phyloP scores from a whole-genome alignment of 2,113 vertebrate species.

The Entomyzon cyanotis region DNA sequence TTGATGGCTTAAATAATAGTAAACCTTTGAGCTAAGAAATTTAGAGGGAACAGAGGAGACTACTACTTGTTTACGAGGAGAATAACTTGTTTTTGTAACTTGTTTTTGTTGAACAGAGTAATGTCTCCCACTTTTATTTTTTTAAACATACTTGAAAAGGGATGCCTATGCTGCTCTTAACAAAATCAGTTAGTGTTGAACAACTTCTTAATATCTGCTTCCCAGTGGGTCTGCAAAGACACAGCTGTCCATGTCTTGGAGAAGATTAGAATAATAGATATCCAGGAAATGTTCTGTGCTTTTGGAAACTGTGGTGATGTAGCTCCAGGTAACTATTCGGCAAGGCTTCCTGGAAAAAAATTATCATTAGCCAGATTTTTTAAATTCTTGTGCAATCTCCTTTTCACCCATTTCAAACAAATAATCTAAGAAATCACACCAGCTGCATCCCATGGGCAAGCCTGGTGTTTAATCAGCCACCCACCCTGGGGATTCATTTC shows the following conservation, averaged over 20 bases:
- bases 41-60: background rate
- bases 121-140: background rate
- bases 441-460: background rate
- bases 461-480: background rate
- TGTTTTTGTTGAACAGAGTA: background rate
- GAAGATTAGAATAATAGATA: background rate
- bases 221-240: background rate
- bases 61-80: background rate
- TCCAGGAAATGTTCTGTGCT: background rate
- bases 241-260: background rate
- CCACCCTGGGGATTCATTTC: background rate
- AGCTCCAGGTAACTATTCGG: background rate
- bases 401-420: slow-evolving; percentile 2
- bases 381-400: background rate
- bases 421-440: background rate
- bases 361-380: background rate
- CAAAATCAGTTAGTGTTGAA: background rate
- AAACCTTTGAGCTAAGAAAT: background rate
- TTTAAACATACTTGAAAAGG: background rate
- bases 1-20: background rate
- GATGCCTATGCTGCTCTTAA: background rate
- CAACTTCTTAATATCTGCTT: background rate
- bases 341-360: background rate
- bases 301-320: background rate
- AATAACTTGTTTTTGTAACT: background rate